Base-by-base conservation (phyloP, 1,140 invertebrate genomes). In the Limonius californicus region DNA sequence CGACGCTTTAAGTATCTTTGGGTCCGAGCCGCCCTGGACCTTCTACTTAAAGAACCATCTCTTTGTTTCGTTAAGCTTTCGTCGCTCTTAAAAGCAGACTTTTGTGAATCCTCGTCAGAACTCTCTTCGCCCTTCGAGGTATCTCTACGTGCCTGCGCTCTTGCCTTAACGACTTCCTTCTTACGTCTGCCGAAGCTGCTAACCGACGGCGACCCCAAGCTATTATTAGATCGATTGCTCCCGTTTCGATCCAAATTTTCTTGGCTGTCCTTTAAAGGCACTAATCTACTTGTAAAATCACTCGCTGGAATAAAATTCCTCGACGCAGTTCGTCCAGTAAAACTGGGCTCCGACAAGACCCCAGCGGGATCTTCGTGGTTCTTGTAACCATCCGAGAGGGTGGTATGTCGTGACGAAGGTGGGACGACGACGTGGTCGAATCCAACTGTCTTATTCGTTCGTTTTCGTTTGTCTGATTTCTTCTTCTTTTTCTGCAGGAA, bases 1-100 rank as follows among this genome's bases (percentile, higher is more conserved):
- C 89, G 77, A 27, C 90, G 79, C 70, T 89, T 89, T 47, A 89
- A 84, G 68, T 91, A 90, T 23, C 90, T 80, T 74, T 92, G 90
- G 50, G 89, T 91, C 66, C 90, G 80, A 0, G 89, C 88, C 15
- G 84, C 83, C 56, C 89, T 80, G 19, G 83, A 82, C 58, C 78
- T 77, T 14, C 80, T 76, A 60, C 74, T 83, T 32, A 80, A 72
- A 2, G 81, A 83, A 20, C 81, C 83, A 42, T 82, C 83, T 66
- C 81, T 79, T 56, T 77, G 79, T 30, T 78, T 78, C 70, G 82
- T 84, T 47, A 84, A 78, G 58, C 82, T 87, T 67, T 87, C 87
- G 57, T 87, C 87, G 72, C 84, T 87, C 68, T 84, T 78, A 68
- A 87, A 85, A 65, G 82, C 84, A 1, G 86, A 87, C 60, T 81